Percentiles rank a stretch among this genome's conserved stretches.
Conservation (phyloP, 2,888 invertebrate species). For the Heliconius ismenius region DNA sequence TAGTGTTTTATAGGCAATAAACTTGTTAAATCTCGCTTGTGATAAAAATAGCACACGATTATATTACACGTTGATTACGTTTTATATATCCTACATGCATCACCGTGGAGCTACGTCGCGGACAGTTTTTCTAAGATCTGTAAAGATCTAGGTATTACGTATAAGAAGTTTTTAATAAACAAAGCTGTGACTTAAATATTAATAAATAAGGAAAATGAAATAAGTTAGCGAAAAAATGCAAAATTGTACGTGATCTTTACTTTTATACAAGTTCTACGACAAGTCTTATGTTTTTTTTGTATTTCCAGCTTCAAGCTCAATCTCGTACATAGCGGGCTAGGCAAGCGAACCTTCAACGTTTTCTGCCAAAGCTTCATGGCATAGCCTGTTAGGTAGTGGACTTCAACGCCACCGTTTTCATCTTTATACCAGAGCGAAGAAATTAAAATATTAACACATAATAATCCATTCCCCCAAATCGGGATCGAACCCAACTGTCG, state of each 20-base stretch:
- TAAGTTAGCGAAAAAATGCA: not conserved
- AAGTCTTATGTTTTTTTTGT: not conserved
- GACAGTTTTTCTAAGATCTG: slow-evolving; percentile 14
- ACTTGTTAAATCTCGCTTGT: slow-evolving; percentile 29
- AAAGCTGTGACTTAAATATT: not conserved
- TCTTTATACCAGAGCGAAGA: no score
- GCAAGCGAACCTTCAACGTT: no score
- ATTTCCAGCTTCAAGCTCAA: no score
- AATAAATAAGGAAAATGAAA: not conserved
- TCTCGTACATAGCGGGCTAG: no score
- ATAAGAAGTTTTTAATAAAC: not conserved
- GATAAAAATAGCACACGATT: slow-evolving; percentile 31
- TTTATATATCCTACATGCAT: slow-evolving; percentile 28
- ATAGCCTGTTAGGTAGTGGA: no score
- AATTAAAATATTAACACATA: no score
- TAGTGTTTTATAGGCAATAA: slow-evolving; percentile 30
- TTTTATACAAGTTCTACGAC: not conserved
- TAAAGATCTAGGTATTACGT: not conserved
- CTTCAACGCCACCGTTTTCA: no score
- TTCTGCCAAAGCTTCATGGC: no score
- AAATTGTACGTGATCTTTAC: not conserved
- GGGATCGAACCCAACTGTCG: no score
- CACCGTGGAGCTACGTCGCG: slow-evolving; percentile 21
- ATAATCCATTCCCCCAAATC: no score
- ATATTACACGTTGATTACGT: slow-evolving; percentile 25